A percentile compares a stretch with the other conserved stretches of the same genome.
Evolutionary conservation across 2,113 vertebrate species (phyloP).

Genomic region (Gulo gulo): DNA sequence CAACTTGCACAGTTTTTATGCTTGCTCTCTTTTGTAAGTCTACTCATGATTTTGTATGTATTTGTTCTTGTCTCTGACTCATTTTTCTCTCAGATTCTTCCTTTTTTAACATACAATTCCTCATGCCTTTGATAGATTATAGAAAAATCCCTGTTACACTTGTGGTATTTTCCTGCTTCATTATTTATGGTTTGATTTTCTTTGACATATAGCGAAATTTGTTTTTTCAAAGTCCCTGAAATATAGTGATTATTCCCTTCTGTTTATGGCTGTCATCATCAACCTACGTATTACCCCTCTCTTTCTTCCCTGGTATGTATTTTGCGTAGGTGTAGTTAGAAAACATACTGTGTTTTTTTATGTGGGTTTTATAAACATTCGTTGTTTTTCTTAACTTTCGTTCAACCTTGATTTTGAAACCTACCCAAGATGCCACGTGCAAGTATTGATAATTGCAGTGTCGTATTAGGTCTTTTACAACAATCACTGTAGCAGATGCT

Average conservation of each 20-base stretch:
- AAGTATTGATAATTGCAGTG: neutral
- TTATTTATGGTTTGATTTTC: neutral
- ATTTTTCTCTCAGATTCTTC: neutral
- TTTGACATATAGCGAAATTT: neutral
- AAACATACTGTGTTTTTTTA: neutral
- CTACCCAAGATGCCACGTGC: neutral
- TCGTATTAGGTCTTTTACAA: neutral
- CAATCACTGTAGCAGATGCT: neutral
- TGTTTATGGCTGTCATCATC: neutral
- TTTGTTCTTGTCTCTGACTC: neutral
- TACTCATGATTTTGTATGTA: neutral
- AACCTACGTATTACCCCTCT: neutral
- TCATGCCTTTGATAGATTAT: neutral
- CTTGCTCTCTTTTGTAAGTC: neutral
- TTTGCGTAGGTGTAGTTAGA: neutral
- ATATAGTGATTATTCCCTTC: neutral
- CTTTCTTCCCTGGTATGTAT: neutral
- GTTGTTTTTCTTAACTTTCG: neutral
- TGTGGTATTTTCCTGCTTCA: neutral
- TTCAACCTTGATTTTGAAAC: neutral
- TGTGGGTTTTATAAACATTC: neutral
- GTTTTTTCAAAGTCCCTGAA: neutral
- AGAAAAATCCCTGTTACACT: neutral
- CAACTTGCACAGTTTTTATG: neutral
- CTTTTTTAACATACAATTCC: neutral